Conservation (phyloP, 1,140 invertebrate genomes). For the Pseudomyrmex cubaensis region DNA sequence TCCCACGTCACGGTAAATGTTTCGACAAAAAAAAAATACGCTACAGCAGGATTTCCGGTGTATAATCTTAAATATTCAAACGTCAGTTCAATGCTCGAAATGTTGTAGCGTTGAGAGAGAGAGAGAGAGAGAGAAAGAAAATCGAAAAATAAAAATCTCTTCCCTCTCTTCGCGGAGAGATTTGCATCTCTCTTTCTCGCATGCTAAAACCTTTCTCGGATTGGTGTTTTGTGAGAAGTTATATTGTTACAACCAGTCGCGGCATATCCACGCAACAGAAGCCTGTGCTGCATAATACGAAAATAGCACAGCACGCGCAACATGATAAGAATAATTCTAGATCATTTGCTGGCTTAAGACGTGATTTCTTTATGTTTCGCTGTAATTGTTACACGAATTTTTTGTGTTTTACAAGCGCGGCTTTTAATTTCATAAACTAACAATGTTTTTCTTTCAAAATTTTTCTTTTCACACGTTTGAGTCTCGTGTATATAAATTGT, state of each 20-base stretch:
- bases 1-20: no score
- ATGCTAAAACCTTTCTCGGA: not conserved
- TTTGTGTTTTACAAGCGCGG: no score
- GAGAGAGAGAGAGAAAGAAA: not conserved
- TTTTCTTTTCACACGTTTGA: no score
- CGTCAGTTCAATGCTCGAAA: not conserved
- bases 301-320: slow-evolving; percentile 24
- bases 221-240: slow-evolving; percentile 21
- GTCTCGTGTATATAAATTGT: no score
- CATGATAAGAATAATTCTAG: slow-evolving; percentile 8
- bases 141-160: not conserved
- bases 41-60: no score
- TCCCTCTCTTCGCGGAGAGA: not conserved
- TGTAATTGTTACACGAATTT: not conserved
- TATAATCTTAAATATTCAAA: slow-evolving; percentile 25
- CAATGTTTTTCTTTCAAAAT: no score
- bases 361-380: no score
- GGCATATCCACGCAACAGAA: not conserved
- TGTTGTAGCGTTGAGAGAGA: not conserved
- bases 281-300: slow-evolving; percentile 20
- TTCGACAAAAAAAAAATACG: no score
- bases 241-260: slow-evolving; percentile 4
- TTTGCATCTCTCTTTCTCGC: not conserved
- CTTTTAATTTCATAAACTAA: no score
- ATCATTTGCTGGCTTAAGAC: not conserved